Evolutionary conservation across 2,888 invertebrate genomes (phyloP).

Genomic region (Cepaea hortensis): DNA sequence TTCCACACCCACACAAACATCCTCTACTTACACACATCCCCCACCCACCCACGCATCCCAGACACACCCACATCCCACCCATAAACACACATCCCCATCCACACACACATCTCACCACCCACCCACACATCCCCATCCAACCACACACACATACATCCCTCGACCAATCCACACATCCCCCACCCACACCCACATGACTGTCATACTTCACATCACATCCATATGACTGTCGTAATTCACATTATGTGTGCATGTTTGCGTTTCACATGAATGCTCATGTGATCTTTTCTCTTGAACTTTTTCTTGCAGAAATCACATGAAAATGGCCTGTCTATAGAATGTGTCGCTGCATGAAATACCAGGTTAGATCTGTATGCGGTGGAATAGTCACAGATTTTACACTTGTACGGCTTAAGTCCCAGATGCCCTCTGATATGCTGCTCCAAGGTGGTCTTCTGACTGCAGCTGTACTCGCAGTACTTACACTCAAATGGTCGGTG

Average conservation of each 20-base stretch:
- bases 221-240: no score
- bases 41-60: no score
- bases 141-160: no score
- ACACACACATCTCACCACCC: no score
- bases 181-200: no score
- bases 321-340: constrained; percentile 1
- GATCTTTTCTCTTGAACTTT: constrained; percentile 15
- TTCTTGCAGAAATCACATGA: constrained; percentile 41
- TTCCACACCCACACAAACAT: no score
- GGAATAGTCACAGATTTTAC: background rate
- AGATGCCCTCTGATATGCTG: background rate
- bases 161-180: no score
- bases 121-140: no score
- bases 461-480: background rate
- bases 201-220: no score
- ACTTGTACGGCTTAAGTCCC: background rate
- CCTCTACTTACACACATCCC: no score
- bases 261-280: background rate
- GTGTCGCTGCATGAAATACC: background rate
- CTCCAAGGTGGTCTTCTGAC: background rate
- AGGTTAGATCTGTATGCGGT: background rate
- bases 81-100: no score
- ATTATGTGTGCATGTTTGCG: background rate
- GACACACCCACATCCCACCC: no score
- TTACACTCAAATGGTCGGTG: background rate